Percentiles rank a stretch among this genome's conserved stretches.
Evolutionary conservation across 2,113 vertebrate genomes (phyloP).

Genomic region (Albula goreensis): DNA sequence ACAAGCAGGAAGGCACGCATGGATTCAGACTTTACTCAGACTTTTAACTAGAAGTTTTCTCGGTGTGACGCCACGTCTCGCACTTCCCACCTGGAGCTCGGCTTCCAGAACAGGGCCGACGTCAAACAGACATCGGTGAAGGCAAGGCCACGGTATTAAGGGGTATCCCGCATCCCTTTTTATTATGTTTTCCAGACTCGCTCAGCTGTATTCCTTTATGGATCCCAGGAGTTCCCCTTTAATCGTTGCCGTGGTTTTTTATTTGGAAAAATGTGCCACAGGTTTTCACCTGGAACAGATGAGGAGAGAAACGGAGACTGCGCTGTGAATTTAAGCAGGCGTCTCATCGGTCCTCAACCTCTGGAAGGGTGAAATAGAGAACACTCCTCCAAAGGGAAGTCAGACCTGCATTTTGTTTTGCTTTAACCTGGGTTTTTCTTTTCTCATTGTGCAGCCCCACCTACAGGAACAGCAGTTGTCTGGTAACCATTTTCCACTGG

Average conservation of each 20-base stretch:
- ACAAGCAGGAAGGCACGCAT: conserved; percentile 18
- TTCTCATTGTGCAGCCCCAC: not conserved
- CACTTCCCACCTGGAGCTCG: not conserved
- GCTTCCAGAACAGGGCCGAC: not conserved
- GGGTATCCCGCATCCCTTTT: not conserved
- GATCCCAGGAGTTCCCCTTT: not conserved
- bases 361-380: not conserved
- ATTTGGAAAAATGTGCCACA: not conserved
- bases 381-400: not conserved
- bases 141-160: not conserved
- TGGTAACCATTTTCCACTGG: conserved; percentile 9
- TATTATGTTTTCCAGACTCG: not conserved
- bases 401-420: not conserved
- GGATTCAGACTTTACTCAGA: conserved; percentile 38
- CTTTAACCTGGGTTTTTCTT: not conserved
- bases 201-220: not conserved
- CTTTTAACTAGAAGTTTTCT: not conserved
- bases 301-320: not conserved
- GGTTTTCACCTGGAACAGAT: not conserved
- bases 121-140: not conserved
- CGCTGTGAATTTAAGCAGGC: not conserved
- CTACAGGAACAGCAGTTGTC: too few species aligned
- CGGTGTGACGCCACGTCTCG: not conserved
- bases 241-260: not conserved
- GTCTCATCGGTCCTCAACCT: not conserved